Percentiles rank a stretch among this genome's conserved stretches.
phyloP scores from a whole-genome alignment of 2,888 invertebrate genomes.

The Agonopterix heracliana region DNA sequence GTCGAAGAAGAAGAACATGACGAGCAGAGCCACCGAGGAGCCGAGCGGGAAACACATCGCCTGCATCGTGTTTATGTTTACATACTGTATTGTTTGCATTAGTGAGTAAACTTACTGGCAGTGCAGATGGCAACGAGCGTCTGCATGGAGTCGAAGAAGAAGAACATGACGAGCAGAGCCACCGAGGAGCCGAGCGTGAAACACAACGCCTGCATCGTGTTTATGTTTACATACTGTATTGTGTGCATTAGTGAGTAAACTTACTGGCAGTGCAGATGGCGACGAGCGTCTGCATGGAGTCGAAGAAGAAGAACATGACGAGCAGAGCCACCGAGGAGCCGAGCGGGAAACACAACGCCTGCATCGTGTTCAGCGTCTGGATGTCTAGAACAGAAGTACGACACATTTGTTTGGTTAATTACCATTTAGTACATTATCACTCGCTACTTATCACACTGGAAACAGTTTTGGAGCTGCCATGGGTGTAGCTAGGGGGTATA shows the following conservation, averaged over 20 bases:
- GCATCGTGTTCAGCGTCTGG: conserved; percentile 97
- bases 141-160: too few relatives aligned
- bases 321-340: conserved; percentile 97
- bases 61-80: conserved; percentile 98
- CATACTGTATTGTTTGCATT: too few relatives aligned
- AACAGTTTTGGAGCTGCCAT: too few relatives aligned
- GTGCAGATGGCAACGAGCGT: conserved; percentile 97
- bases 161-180: conserved; percentile 97
- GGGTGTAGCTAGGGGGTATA: too few relatives aligned
- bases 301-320: conserved; percentile 99
- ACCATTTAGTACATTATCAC: too few relatives aligned
- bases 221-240: too few relatives aligned
- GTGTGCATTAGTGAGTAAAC: too few relatives aligned
- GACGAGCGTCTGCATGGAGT: conserved; percentile 97
- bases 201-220: conserved; percentile 98
- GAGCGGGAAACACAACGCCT: conserved; percentile 95
- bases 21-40: conserved; percentile 94
- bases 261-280: conserved; percentile 98
- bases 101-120: conserved; percentile 97
- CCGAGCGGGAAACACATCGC: conserved; percentile 97
- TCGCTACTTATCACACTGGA: too few relatives aligned
- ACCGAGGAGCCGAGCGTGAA: conserved; percentile 96
- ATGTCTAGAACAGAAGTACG: conserved; percentile 72
- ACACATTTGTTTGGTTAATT: too few relatives aligned
- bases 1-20: conserved; percentile 99